Evolutionary conservation across 1,140 invertebrate genomes (phyloP).

Genomic region (Ceratoteleas bidentatus): DNA sequence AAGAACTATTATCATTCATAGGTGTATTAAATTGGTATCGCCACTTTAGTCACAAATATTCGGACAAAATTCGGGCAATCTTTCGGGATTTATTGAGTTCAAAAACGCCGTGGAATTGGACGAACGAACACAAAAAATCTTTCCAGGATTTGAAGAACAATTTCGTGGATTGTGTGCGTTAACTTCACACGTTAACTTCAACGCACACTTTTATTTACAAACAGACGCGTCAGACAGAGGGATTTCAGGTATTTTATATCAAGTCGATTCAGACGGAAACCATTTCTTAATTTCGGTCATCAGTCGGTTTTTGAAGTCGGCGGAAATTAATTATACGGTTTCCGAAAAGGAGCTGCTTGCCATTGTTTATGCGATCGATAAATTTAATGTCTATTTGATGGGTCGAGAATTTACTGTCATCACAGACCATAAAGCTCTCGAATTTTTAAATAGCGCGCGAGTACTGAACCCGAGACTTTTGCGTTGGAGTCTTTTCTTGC

Average conservation of each 20-base stretch:
- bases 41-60: constrained; percentile 7
- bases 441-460: constrained; percentile 5
- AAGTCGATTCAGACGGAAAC: neutral
- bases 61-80: constrained; percentile 6
- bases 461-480: constrained; percentile 12
- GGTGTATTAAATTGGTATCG: constrained; percentile 1
- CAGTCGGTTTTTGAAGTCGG: neutral
- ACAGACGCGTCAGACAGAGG: constrained; percentile 13
- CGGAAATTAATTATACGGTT: constrained; percentile 11
- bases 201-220: neutral
- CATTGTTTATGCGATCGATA: constrained; percentile 8
- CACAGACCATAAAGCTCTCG: constrained; percentile 7
- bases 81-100: constrained; percentile 16
- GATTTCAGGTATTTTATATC: constrained; percentile 8
- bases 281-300: neutral
- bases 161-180: constrained; percentile 12
- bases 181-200: constrained; percentile 1
- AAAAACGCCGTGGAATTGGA: constrained; percentile 4
- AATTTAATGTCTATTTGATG: no score
- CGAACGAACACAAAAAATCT: neutral
- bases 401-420: no score
- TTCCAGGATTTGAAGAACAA: constrained; percentile 18
- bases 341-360: constrained; percentile 22
- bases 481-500: constrained; percentile 40
- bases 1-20: neutral